Evolutionary conservation across 1,140 invertebrate species (phyloP), one percentile per base, ranked within the genome.

Genomic region (Diachasma alloeum): DNA sequence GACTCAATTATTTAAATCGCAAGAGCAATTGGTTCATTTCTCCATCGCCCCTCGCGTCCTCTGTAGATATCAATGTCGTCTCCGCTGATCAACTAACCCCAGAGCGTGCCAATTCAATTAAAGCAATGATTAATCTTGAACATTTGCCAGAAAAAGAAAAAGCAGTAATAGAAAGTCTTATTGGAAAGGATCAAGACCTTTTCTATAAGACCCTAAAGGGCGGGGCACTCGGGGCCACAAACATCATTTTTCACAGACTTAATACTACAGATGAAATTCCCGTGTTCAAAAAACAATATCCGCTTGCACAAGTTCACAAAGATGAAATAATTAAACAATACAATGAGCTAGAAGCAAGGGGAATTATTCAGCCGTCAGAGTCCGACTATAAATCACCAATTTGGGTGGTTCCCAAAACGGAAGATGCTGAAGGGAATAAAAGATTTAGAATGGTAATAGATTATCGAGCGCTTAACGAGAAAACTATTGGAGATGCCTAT

Each of bases 401-500:
- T 31, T 72, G 71, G 71, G 31, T 72, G 10, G 71, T 56, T 31
- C 71, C 48, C 19, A 72, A 72, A 36, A 72, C 56, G 17, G 22
- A 26, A 36, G 48, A 72, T n/a, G 22, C 46, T 17, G 9, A 46
- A 36, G 46, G 46, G 15, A 72, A 72, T 53, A 66, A 74, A 17
- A 67, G 46, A 26, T 68, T 59, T 42, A 17, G 73, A 17, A 66
- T 68, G 11, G 63, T 74, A 0, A 68, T 74, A 26, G 73, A 74
- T 26, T 74, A 68, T 26, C 1, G 73, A 11, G 15, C 22, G 0
- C 44, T 68, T 46, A 74, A 74, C 31, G 42, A 74, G 22, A 67
- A 68, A 24, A 68, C 73, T 17, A 67, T 67, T 11, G 73, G 73
- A 6, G 63, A 68, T 22, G 73, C 73, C 0, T 74, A 74, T 22